Conservation (phyloP, 2,888 invertebrate species). For the Tipula vernalis region DNA sequence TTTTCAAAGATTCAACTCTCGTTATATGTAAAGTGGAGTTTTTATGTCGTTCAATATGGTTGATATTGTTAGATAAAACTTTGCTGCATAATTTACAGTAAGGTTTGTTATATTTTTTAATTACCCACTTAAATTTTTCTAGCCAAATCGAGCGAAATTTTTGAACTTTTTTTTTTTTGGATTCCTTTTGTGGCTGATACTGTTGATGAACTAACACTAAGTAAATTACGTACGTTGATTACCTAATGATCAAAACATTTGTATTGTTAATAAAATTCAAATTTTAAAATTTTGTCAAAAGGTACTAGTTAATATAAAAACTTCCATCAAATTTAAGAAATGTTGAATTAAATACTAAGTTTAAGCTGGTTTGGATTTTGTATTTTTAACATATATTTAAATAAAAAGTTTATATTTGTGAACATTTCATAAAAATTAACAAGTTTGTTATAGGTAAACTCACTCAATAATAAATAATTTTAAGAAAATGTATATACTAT, state of each 20-base stretch:
- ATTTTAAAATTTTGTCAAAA: too few species aligned
- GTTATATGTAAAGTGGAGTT: neutral
- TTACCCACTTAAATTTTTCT: neutral
- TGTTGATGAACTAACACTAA: too few species aligned
- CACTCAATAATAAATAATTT: too few species aligned
- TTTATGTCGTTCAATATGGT: neutral
- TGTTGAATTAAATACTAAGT: too few species aligned
- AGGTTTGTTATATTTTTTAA: neutral
- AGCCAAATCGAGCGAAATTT: neutral
- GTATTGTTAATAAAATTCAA: neutral
- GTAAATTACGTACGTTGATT: neutral
- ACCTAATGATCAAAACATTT: neutral
- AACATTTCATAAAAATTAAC: too few species aligned
- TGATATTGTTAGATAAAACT: neutral
- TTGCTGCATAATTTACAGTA: neutral
- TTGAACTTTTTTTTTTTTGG: neutral
- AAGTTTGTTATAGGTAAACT: too few species aligned
- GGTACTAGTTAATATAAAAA: too few species aligned
- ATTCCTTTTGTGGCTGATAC: neutral
- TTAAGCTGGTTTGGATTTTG: too few species aligned
- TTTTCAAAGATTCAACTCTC: neutral
- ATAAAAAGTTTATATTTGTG: too few species aligned
- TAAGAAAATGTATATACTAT: too few species aligned
- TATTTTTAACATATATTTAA: too few species aligned
- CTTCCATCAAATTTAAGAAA: too few species aligned